Conservation (phyloP, 2,113 vertebrate genomes). For the Salvelinus alpinus region DNA sequence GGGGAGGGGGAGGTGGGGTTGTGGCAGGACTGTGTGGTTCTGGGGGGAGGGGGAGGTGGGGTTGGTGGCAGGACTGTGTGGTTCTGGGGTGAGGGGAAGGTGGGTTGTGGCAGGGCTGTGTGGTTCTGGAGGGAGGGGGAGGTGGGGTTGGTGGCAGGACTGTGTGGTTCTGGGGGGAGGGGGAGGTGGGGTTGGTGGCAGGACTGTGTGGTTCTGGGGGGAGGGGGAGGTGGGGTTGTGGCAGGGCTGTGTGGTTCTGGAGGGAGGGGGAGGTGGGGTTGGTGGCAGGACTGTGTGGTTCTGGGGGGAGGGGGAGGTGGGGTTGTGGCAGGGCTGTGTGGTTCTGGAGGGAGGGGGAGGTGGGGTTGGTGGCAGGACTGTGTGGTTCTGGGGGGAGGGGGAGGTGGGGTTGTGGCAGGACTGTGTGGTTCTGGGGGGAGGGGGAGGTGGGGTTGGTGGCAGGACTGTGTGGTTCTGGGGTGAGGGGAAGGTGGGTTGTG, state of each 20-base stretch:
- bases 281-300: constrained; percentile 35
- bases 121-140: neutral
- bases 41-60: accelerated
- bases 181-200: no score
- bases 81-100: neutral
- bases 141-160: neutral
- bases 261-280: neutral
- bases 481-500: no score
- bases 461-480: neutral
- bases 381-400: neutral
- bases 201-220: no score
- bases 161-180: constrained; percentile 14
- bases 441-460: constrained; percentile 7
- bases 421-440: neutral
- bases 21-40: no score
- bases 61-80: no score
- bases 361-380: neutral
- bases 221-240: neutral
- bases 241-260: neutral
- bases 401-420: neutral
- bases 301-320: neutral
- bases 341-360: no score
- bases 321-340: no score
- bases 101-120: neutral
- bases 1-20: accelerated